Conservation (phyloP, 2,113 vertebrate species). For the Lepus americanus region DNA sequence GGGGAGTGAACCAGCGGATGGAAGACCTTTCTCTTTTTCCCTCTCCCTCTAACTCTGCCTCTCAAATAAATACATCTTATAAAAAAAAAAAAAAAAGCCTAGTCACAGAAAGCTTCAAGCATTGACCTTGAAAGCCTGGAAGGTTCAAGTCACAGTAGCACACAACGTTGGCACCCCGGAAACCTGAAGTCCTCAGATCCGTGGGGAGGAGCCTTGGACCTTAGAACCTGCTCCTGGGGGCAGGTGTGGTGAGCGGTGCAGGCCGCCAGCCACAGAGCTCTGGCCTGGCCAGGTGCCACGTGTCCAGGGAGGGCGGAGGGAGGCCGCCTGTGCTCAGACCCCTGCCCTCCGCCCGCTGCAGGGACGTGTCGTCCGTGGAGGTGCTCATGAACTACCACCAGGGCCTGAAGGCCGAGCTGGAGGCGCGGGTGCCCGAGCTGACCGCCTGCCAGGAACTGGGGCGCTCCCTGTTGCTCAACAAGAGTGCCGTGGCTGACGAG, state of each 20-base stretch:
- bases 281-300: neutral
- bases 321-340: conserved; percentile 39
- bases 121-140: neutral
- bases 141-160: neutral
- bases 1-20: too few relatives aligned
- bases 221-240: neutral
- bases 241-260: neutral
- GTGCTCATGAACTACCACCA: conserved; percentile 98
- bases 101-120: neutral
- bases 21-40: too few relatives aligned
- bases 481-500: conserved; percentile 94
- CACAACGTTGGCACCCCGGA: neutral
- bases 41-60: too few relatives aligned
- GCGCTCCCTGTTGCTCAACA: conserved; percentile 92
- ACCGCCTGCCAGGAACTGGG: conserved; percentile 95
- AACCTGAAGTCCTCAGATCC: neutral
- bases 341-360: conserved; percentile 67
- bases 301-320: neutral
- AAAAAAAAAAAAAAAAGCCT: too few relatives aligned
- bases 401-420: conserved; percentile 94
- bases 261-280: neutral
- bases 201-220: neutral
- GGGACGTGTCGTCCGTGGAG: conserved; percentile 96
- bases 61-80: too few relatives aligned
- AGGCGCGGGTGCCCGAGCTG: conserved; percentile 90